Evolutionary conservation across 2,888 invertebrate genomes (phyloP).

Genomic region (Frankliniella fusca): DNA sequence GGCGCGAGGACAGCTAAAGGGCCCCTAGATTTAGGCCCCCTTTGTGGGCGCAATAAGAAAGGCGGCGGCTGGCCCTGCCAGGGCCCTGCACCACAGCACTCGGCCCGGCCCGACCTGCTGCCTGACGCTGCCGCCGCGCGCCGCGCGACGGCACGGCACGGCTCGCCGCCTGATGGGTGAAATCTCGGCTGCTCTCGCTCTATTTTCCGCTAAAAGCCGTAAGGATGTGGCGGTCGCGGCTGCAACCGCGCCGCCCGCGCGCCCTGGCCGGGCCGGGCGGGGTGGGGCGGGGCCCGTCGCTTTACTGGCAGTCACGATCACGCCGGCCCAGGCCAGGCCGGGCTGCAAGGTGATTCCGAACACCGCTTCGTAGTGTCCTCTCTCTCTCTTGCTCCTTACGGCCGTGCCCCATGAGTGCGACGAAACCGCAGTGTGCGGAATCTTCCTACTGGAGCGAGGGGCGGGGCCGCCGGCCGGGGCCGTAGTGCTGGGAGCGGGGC

Average conservation of each 20-base stretch:
- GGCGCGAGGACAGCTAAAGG: background rate
- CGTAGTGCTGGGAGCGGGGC: background rate
- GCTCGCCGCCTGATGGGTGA: background rate
- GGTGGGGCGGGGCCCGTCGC: background rate
- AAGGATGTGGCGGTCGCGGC: background rate
- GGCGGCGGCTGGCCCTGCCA: background rate
- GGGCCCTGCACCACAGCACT: background rate
- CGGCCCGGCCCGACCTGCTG: background rate
- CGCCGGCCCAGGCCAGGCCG: background rate
- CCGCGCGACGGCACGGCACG: background rate
- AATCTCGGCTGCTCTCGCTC: background rate
- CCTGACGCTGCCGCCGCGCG: background rate
- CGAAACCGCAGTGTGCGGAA: no score
- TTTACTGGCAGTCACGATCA: background rate
- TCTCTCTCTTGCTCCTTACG: no score
- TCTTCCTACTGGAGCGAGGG: no score
- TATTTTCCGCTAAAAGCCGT: slow-evolving; percentile 6
- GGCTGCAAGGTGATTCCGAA: no score
- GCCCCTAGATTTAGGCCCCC: background rate
- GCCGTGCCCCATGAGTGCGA: no score
- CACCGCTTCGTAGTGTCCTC: no score
- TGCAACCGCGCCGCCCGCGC: background rate
- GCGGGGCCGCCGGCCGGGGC: background rate
- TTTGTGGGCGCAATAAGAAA: no score
- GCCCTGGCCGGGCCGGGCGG: background rate